Evolutionary conservation across 2,797 vertebrate genomes (phyloP), one percentile per base, ranked within the genome.

Genomic region (Novumbra hubbsi): DNA sequence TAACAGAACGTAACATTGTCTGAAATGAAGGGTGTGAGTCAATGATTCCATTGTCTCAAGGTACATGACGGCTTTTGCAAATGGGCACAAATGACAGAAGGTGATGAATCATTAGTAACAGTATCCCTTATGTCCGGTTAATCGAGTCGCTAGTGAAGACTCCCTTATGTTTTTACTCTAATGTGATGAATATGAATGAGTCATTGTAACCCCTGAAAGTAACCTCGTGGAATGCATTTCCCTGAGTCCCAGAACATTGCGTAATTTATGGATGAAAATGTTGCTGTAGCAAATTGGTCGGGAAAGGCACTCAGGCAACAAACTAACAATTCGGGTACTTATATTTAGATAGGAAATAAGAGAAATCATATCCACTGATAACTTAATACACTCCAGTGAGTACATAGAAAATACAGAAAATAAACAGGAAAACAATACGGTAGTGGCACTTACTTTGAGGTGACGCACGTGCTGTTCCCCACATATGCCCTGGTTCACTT

Each of bases 11-110:
- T 21, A 19, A 7, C 65, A n/a, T 38, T 67, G 19, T n/a, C 38
- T 67, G 65, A 41, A 67, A 34, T 41, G 65, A n/a, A 60, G 55
- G 28, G 64, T n/a, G n/a, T 17, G n/a, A 67, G 19, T 67, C n/a
- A n/a, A 34, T 45, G 21, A 24, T 60, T 60, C 21, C 9, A 45
- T 68, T 41, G 38, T 41, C 17, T 41, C 11, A 38, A 45, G 9
- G 66, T 45, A n/a, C 21, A 24, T 24, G 55, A 24, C 55, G 24
- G 21, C 24, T 60, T 60, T 24, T 4, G 2, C 55, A 24, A 60
- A 60, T 60, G 4, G n/a, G 55, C 21, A 60, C 55, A 14, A 2
- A 27, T 27, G 21, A 60, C 19, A 60, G 55, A 12, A 27, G 52
- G 55, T 12, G 14, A 60, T 60, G 55, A 60, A 60, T 24, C 21